phyloP scores from a whole-genome alignment of 2,797 vertebrate species.

The Xiphophorus birchmanni region DNA sequence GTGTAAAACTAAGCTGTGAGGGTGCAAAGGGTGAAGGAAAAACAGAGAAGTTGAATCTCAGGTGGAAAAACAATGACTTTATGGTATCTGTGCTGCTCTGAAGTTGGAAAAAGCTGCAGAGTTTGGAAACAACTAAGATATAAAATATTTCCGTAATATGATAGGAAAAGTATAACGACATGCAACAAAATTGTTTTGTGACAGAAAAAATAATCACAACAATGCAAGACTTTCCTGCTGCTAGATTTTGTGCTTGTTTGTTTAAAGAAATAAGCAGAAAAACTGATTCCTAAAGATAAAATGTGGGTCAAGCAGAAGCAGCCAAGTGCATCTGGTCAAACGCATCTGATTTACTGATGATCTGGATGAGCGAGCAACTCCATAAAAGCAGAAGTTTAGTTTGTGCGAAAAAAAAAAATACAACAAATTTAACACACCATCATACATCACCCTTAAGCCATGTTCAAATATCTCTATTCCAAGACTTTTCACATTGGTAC shows the following conservation, averaged over 20 bases:
- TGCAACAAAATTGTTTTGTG: not conserved
- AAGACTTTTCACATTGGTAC: not conserved
- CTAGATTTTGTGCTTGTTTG: not conserved
- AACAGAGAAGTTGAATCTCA: not conserved
- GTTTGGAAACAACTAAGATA: not conserved
- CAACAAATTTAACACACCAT: not conserved
- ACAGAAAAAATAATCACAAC: not conserved
- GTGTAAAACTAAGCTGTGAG: slow-evolving; percentile 3
- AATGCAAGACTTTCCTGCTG: not conserved
- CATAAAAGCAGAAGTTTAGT: slow-evolving; percentile 1
- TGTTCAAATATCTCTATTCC: not conserved
- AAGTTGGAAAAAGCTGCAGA: not conserved
- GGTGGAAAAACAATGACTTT: slow-evolving; percentile 3
- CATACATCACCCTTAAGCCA: not conserved
- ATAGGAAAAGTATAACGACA: not conserved
- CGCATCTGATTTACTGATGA: not conserved
- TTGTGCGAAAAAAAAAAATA: not conserved
- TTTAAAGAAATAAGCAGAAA: not conserved
- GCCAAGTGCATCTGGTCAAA: not conserved
- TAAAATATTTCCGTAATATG: not conserved
- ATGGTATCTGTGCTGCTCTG: not conserved
- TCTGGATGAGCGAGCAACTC: not conserved
- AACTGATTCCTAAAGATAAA: not conserved
- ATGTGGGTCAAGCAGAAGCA: slow-evolving; percentile 5
- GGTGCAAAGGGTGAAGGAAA: slow-evolving; percentile 7